A percentile compares a stretch with the other conserved stretches of the same genome.
Conservation (phyloP, 2,113 vertebrate species). For the Macquaria australasica region DNA sequence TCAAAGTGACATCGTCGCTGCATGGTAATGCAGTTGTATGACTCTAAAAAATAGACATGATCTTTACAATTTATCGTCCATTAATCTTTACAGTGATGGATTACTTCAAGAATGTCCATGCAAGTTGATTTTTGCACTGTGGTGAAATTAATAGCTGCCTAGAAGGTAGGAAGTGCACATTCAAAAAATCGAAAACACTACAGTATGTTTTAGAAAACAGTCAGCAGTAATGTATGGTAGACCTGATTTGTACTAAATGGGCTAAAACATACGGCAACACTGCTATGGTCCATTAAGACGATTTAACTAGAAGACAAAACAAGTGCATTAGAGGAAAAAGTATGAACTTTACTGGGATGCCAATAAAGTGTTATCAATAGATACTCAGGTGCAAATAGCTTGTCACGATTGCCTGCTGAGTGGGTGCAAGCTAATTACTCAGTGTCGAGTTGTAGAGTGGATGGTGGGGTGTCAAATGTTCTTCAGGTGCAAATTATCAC, state of each 20-base stretch:
- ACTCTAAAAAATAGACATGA: too few species aligned
- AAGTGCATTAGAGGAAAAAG: neutral
- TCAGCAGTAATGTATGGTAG: constrained; percentile 1
- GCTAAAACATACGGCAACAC: constrained; percentile 11
- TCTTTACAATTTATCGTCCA: too few species aligned
- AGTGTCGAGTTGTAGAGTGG: constrained; percentile 31
- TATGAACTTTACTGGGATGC: constrained; percentile 18
- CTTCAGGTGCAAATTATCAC: constrained; percentile 54
- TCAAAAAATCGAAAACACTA: neutral
- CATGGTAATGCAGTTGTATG: too few species aligned
- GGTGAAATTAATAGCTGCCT: constrained; percentile 13
- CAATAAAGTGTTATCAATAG: constrained; percentile 46
- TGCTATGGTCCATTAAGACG: neutral
- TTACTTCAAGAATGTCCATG: neutral
- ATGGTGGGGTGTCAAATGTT: constrained; percentile 55
- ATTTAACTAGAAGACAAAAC: neutral
- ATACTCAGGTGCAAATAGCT: constrained; percentile 39
- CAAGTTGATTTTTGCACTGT: neutral
- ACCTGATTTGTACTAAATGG: constrained; percentile 23
- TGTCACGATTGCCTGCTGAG: constrained; percentile 19
- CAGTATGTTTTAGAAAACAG: neutral
- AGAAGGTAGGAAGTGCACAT: neutral
- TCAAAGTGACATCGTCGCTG: neutral
- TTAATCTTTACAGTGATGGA: too few species aligned
- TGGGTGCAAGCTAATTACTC: constrained; percentile 55